Evolutionary conservation across 2,888 invertebrate genomes (phyloP), one percentile per base, ranked within the genome.

Genomic region (Ochropacha duplaris): DNA sequence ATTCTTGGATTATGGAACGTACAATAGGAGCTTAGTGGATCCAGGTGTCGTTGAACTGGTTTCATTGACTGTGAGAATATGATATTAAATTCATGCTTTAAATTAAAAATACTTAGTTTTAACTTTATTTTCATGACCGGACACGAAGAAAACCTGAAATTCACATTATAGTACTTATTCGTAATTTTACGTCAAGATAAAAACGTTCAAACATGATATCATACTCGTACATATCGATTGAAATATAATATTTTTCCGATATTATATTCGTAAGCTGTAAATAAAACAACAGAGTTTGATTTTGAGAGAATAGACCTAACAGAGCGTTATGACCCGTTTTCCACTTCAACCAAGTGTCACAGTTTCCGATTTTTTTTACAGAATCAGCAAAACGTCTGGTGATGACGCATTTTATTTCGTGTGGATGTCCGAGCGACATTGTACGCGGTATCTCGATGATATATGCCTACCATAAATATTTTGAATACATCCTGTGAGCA

Each of bases 401-500:
- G 71, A 72, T 78, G 81, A 79, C 78, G 72, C 66, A 57, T 79
- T 81, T 80, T 81, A 79, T 81, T 78, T 76, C 65, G 71, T 66
- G 69, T 69, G 69, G 72, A 68, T 64, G 66, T 63, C 64, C 62
- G 64, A 57, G 58, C 66, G 68, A 66, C 68, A 65, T 50, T 66
- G 65, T 60, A 51, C 55, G 57, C 66, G 67, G 65, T 84, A 84
- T 83, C 84, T 75, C 60, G 63, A 64, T 79, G 78, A 80, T 75
- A 71, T 74, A 83, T 80, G 78, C 60, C 66, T 63, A 64, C 76
- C 74, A 80, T 84, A 80, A 83, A 83, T 83, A 74, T 76, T 79
- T 79, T 68, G 72, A 73, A 81, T 74, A 74, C 71, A 66, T 78
- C 73, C 78, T 71, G 73, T 59, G 60, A 61, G 69, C 71, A 73